Base-by-base conservation (phyloP, 53 echinoderm and acorn worm species). In the Zoroaster sp. region DNA sequence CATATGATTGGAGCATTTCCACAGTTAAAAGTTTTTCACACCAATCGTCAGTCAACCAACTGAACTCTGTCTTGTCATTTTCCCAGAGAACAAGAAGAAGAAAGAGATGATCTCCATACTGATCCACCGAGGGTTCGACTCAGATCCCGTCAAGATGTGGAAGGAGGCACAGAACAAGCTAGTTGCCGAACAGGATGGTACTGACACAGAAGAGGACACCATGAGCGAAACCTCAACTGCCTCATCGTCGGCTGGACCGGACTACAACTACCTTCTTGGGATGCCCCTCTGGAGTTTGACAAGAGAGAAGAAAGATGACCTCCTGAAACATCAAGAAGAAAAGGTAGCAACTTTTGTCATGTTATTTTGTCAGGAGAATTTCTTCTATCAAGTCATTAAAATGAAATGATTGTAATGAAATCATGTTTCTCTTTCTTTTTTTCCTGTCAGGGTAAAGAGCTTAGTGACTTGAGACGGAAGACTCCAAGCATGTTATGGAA, bases 231-330 rank as follows among this genome's bases (percentile, higher is more conserved):
- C 69, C 1, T 89, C 87, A 1, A 17, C 93, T 0, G 87, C 93
- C 44, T 77, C 91, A 0, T 89, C 95, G 11, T 91, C 53, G 2
- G 69, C 91, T 3, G 96, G 96, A n/a, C 94, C 93, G 1, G 99
- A 99, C 90, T 99, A 82, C 73, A 93, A 96, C 89, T 99, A 99
- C 92, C 91, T 99, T 38, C 92, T 99, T 23, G 95, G 95, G 4
- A 99, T 99, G 99, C 67, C 94, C n/a, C 76, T 99, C 82, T 95
- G 95, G 99, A 93, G 88, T 75, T 86, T 99, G 74, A 94, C 96
- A 33, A 91, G 93, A 59, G 99, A 96, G 91, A 94, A 87, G 93
- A 99, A 99, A 68, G 99, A 99, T 11, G 91, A 89, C 0, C 81
- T 96, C 21, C 87, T 99, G 9, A 96, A 91, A 81, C 81, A 94